A percentile compares a stretch with the other conserved stretches of the same genome.
Conservation (phyloP, 2,113 vertebrate genomes). For the Aepyceros melampus region DNA sequence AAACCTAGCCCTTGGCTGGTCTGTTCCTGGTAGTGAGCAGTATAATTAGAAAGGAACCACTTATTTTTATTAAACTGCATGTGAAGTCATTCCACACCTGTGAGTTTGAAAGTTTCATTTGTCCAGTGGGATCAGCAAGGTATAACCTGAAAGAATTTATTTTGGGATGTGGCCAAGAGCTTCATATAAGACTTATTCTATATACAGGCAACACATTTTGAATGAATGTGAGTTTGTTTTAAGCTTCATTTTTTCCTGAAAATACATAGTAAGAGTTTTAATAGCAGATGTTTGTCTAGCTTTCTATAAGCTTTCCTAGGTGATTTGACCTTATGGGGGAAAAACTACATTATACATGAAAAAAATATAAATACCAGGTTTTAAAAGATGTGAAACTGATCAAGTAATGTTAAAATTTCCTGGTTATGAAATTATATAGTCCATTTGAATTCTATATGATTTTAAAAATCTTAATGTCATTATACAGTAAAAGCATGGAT, state of each 20-base stretch:
- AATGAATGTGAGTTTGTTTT: slow-evolving; percentile 53
- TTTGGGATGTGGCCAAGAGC: slow-evolving; percentile 45
- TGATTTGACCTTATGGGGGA: neutral
- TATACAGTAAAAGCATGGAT: neutral
- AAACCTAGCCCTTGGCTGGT: neutral
- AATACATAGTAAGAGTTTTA: slow-evolving; percentile 32
- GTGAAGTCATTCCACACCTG: slow-evolving; percentile 49
- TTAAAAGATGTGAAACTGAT: neutral
- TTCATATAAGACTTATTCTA: neutral
- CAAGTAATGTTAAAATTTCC: neutral
- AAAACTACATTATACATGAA: neutral
- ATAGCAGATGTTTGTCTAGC: neutral
- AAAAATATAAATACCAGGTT: neutral
- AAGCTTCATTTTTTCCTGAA: slow-evolving; percentile 3
- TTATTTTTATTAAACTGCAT: slow-evolving; percentile 24
- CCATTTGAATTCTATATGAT: neutral
- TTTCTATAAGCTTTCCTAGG: slow-evolving; percentile 1
- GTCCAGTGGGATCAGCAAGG: neutral
- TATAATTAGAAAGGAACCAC: neutral
- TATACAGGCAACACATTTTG: neutral
- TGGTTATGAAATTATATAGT: neutral
- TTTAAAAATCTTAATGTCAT: neutral
- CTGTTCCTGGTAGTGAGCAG: neutral
- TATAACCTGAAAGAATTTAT: slow-evolving; percentile 28
- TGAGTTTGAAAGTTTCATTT: slow-evolving; percentile 39